A percentile compares a stretch with the other conserved stretches of the same genome.
These are phyloP conservation scores for Drosophila phalerata DNA, from an alignment of 2,888 invertebrate species.

Conservation along the genomic window DNA sequence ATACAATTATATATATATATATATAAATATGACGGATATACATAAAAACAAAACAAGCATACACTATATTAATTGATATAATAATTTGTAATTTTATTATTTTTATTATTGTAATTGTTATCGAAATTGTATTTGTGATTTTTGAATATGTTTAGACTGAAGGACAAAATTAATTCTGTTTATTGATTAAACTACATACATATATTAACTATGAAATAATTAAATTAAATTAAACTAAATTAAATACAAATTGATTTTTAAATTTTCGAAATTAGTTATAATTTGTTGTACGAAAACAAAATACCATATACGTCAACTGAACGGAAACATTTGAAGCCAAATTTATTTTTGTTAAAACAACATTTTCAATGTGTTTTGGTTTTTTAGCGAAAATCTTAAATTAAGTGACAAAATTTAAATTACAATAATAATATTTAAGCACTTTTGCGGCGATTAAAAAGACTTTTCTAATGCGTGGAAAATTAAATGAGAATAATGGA, in stretches of 20 bases:
- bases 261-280: slow-evolving; percentile 60
- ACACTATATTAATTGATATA: slow-evolving; percentile 60
- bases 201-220: slow-evolving; percentile 60
- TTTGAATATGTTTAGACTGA: slow-evolving; percentile 81
- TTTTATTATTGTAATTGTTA: slow-evolving; percentile 81
- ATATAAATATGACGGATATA: slow-evolving; percentile 26
- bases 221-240: slow-evolving; percentile 64
- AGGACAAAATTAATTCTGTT: slow-evolving; percentile 77
- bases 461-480: slow-evolving; percentile 70
- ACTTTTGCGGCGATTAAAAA: slow-evolving; percentile 81
- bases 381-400: slow-evolving; percentile 59
- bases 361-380: slow-evolving; percentile 44
- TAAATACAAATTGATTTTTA: slow-evolving; percentile 50
- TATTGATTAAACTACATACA: slow-evolving; percentile 58
- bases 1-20: slow-evolving; percentile 44
- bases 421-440: slow-evolving; percentile 76
- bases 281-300: slow-evolving; percentile 47
- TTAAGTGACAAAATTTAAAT: slow-evolving; percentile 64
- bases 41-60: slow-evolving; percentile 25
- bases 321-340: slow-evolving; percentile 60
- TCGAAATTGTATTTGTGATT: slow-evolving; percentile 81
- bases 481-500: slow-evolving; percentile 53
- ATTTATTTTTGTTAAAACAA: slow-evolving; percentile 53
- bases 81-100: slow-evolving; percentile 73
- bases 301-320: slow-evolving; percentile 41